Base-by-base conservation (phyloP, 2,888 invertebrate genomes). In the Lepetodrilus schrolli region DNA sequence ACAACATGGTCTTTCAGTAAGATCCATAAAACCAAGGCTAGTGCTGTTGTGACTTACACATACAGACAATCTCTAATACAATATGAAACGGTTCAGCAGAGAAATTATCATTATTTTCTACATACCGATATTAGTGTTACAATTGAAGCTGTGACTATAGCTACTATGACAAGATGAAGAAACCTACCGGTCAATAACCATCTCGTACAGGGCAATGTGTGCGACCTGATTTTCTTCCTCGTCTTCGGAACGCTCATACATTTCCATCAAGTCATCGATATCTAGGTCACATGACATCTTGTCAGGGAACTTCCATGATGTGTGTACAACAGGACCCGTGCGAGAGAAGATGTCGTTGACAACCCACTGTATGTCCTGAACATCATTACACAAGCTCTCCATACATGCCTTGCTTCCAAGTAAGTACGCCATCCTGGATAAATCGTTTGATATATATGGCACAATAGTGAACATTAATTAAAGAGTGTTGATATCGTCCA, bases 221-320 rank as follows among this genome's bases (percentile, higher is more conserved):
- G 90, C 84, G 7, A 90, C 85, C 74, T 91, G 90, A 73, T 85
- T 85, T 50, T 88, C 88, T 58, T 90, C 84, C 74, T 76, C 83
- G 23, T 87, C 87, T 51, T 83, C 82, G 68, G 82, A 81, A 72
- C 81, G 88, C 66, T 82, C 82, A 76, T 90, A 89, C 69, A 86
- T 76, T 47, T 90, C 88, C 30, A 91, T 76, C 30, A 90, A 80
- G 37, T 90, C 87, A 8, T 86, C 84, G 5, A 90, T 84, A 75
- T 90, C 87, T 34, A 91, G 75, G 51, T 90, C 89, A 69, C 80
- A 77, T 1, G 90, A 86, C 26, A 78, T 72, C 72, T 90, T 89
- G 78, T 90, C 90, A 1, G 90, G 91, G 74, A 88, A 90, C 73
- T 90, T 91, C 91, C 91, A 91, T n/a, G 90, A 90, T n/a, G 87